Base-by-base conservation (phyloP, 2,113 vertebrate genomes). In the Alouatta palliata region DNA sequence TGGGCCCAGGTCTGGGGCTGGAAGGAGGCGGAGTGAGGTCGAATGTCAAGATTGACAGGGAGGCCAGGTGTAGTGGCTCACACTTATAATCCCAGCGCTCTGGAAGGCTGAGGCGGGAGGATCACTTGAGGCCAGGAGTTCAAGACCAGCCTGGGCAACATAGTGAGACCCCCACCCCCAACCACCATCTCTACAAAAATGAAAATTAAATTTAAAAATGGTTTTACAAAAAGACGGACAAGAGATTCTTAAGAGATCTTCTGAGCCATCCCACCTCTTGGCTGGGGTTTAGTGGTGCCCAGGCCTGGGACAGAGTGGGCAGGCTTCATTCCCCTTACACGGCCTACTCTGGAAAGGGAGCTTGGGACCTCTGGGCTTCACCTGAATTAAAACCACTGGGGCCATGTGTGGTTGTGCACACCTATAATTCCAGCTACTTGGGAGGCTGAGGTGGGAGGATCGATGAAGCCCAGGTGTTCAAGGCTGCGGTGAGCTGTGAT, bases 301-400 rank as follows among this genome's bases (percentile, higher is more conserved):
- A 88, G 98, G 77, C 19, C 98, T 94, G 23, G 96, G 3, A 30
- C 98, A 98, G 90, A 21, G 35, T 5, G 4, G 21, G 35, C 7
- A 54, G 85, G 40, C 52, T 52, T 45, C 52, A 16, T 52, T 32
- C 32, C 12, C 8, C 7, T 25, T 56, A 3, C n/a, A 10, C 11
- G 77, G 49, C 64, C 43, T 12, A 32, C 16, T 37, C 3, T 1
- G 8, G 37, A 64, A 79, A 77, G 52, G 45, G 70, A 68, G 35
- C 54, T 79, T 56, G 54, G 77, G 52, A 40, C 30, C 52, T 40
- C 58, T 32, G 84, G 56, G 37, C 75, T 54, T 52, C 27, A 16
- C 75, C n/a, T 81, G 64, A 30, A 81, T 83, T 52, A 71, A 37
- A 25, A 56, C 52, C 12, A 14, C 10, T 4, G 37, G 17, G 32